Evolutionary conservation across 2,797 vertebrate species (phyloP).

Genomic region (Fistularia commersonii): DNA sequence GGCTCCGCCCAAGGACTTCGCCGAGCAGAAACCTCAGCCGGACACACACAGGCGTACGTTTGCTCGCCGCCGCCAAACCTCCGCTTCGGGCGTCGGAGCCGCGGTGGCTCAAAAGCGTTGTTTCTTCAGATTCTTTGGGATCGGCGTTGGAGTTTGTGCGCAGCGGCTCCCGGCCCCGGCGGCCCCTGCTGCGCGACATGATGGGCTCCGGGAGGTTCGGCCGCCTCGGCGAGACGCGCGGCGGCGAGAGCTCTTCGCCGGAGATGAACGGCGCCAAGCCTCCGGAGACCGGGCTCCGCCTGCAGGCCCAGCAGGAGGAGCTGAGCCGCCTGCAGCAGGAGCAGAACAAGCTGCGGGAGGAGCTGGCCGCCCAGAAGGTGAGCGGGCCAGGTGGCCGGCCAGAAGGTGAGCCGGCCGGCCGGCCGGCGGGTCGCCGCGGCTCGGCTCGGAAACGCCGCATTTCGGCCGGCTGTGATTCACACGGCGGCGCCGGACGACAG

Average conservation of each 20-base stretch:
- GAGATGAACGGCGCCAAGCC: slow-evolving; percentile 76
- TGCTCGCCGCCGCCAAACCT: not conserved
- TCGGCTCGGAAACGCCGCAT: too few relatives aligned
- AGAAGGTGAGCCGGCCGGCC: slow-evolving; percentile 80
- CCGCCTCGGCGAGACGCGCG: slow-evolving; percentile 48
- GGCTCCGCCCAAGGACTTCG: slow-evolving; percentile 80
- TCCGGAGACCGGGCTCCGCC: slow-evolving; percentile 76
- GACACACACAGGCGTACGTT: slow-evolving; percentile 71
- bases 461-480: too few relatives aligned
- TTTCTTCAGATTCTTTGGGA: slow-evolving; percentile 71
- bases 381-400: slow-evolving; percentile 68
- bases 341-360: slow-evolving; percentile 79
- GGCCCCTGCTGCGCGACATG: slow-evolving; percentile 77
- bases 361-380: slow-evolving; percentile 90
- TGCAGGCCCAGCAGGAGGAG: slow-evolving; percentile 89
- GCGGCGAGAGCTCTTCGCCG: slow-evolving; percentile 61
- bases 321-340: slow-evolving; percentile 76
- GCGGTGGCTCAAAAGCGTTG: too few relatives aligned
- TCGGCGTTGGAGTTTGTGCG: slow-evolving; percentile 88
- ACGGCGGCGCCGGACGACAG: too few relatives aligned
- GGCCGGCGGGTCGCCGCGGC: too few relatives aligned
- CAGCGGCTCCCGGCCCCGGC: slow-evolving; percentile 74
- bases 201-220: slow-evolving; percentile 70
- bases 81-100: not conserved
- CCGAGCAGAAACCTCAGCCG: slow-evolving; percentile 76